phyloP scores from a whole-genome alignment of 2,797 vertebrate species.

The Fistularia tabacaria region DNA sequence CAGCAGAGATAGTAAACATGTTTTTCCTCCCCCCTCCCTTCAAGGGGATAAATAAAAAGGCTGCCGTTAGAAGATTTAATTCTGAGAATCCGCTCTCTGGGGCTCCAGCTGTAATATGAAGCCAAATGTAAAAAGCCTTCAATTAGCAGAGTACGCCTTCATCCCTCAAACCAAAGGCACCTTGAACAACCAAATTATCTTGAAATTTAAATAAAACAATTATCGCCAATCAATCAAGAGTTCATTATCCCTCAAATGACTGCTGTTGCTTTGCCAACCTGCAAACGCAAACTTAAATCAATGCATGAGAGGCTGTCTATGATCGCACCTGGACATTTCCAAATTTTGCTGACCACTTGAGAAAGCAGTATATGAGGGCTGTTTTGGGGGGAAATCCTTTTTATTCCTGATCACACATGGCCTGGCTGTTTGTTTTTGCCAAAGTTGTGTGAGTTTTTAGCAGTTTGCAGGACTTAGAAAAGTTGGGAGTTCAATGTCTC shows the following conservation, averaged over 20 bases:
- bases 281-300: too few species aligned
- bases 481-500: conserved; percentile 20
- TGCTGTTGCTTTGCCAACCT: conserved; percentile 13
- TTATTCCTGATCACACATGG: conserved; percentile 40
- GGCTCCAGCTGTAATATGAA: conserved; percentile 31
- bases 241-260: conserved; percentile 43
- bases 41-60: conserved; percentile 58
- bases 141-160: conserved; percentile 61
- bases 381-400: conserved; percentile 26
- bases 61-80: conserved; percentile 64
- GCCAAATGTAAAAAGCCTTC: conserved; percentile 50
- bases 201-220: conserved; percentile 59
- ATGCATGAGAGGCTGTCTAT: too few species aligned
- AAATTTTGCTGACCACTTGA: conserved; percentile 1
- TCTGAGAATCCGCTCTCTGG: conserved; percentile 51
- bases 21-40: conserved; percentile 49
- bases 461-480: conserved; percentile 19
- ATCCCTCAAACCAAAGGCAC: conserved; percentile 67
- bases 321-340: too few species aligned
- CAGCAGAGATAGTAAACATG: conserved; percentile 60
- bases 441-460: conserved; percentile 23
- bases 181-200: conserved; percentile 68
- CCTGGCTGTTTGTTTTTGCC: conserved; percentile 39
- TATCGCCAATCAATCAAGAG: conserved; percentile 51
- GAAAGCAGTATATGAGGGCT: not conserved